Conservation (phyloP, 2,797 vertebrate species). For the Allobates femoralis region DNA sequence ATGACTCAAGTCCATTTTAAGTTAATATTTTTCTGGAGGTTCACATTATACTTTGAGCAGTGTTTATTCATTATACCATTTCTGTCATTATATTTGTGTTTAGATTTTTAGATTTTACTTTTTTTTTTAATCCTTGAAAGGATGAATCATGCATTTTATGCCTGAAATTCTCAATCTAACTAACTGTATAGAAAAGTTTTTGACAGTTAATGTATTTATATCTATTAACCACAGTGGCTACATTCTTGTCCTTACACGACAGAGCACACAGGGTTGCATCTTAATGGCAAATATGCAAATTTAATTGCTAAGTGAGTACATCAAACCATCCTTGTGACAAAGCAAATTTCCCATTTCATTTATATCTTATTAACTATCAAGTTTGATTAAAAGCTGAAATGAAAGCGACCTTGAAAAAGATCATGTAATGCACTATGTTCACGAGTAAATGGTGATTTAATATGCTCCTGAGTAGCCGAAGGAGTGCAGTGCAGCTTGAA, state of each 20-base stretch:
- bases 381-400: background rate
- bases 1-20: too few species aligned
- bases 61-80: too few species aligned
- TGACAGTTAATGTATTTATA: slow-evolving; percentile 53
- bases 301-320: slow-evolving; percentile 57
- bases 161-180: background rate
- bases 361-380: background rate
- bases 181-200: background rate
- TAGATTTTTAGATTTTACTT: too few species aligned
- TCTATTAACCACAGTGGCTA: slow-evolving; percentile 45
- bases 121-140: background rate
- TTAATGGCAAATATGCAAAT: slow-evolving; percentile 67
- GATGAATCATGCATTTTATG: background rate
- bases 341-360: slow-evolving; percentile 50
- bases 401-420: too few species aligned
- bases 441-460: too few species aligned
- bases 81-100: too few species aligned
- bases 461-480: too few species aligned
- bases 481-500: too few species aligned
- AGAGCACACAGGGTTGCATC: slow-evolving; percentile 67
- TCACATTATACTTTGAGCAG: too few species aligned
- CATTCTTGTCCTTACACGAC: background rate
- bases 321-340: slow-evolving; percentile 62
- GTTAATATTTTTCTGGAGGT: background rate
- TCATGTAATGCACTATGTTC: too few species aligned